Evolutionary conservation across 2,113 vertebrate species (phyloP).

Genomic region (Hystrix cristata): DNA sequence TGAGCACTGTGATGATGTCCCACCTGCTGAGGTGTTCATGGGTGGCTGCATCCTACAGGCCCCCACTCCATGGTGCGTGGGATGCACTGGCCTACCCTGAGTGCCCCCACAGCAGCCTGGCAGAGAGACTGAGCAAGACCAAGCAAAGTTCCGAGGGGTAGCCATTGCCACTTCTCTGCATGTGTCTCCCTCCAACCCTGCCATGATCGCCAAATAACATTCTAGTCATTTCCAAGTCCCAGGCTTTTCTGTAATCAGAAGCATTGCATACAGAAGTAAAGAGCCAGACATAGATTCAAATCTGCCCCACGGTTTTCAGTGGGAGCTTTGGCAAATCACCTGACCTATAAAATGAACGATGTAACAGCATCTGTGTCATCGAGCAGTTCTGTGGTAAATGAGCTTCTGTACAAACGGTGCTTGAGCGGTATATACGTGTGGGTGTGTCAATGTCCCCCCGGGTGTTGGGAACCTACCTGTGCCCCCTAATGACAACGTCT

Average conservation of each 20-base stretch:
- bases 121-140: background rate
- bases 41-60: background rate
- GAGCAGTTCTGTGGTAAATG: fast-evolving
- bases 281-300: background rate
- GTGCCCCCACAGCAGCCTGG: background rate
- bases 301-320: fast-evolving
- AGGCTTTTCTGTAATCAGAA: background rate
- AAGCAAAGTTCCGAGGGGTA: background rate
- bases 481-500: background rate
- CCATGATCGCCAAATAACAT: background rate
- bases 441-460: fast-evolving
- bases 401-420: background rate
- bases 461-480: background rate
- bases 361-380: fast-evolving
- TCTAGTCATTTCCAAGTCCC: background rate
- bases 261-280: fast-evolving
- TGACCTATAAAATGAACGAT: background rate
- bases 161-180: background rate
- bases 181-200: background rate
- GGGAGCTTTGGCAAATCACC: background rate
- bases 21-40: fast-evolving
- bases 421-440: fast-evolving
- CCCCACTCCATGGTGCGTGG: background rate
- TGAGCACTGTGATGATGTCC: background rate
- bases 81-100: background rate